phyloP scores from a whole-genome alignment of 2,113 vertebrate species.

The Enhydra lutris region DNA sequence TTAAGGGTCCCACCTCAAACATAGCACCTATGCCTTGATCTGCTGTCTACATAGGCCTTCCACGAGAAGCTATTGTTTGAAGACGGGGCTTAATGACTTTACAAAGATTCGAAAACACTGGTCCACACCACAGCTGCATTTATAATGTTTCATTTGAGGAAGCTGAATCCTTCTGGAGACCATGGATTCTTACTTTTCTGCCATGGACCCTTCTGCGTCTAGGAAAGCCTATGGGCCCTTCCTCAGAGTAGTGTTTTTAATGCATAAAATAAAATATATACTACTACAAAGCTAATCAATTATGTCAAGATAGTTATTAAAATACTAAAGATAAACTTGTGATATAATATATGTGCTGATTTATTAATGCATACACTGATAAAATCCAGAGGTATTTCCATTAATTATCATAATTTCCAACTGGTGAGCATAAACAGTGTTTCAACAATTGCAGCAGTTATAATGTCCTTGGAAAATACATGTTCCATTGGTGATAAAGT shows the following conservation, averaged over 20 bases:
- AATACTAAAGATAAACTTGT: neutral
- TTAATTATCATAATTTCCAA: neutral
- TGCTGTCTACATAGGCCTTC: neutral
- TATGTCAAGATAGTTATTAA: slow-evolving; percentile 18
- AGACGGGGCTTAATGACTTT: neutral
- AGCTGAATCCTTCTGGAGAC: neutral
- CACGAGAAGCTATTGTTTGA: neutral
- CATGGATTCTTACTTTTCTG: neutral
- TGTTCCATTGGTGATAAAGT: neutral
- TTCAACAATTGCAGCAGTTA: neutral
- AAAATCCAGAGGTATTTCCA: neutral
- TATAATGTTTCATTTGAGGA: neutral
- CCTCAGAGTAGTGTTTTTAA: neutral
- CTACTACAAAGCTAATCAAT: neutral
- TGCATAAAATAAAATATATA: neutral
- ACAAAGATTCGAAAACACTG: neutral
- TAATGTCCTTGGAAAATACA: neutral
- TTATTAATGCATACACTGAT: neutral
- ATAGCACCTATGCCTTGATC: neutral
- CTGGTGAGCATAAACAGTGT: neutral
- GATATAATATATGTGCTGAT: neutral
- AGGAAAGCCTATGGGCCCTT: neutral
- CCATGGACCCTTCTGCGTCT: neutral
- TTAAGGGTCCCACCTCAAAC: neutral
- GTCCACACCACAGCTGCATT: neutral